A percentile compares a stretch with the other conserved stretches of the same genome.
These are phyloP conservation scores for Anagyrus pseudococci DNA, from an alignment of 2,888 invertebrate genomes.

Conservation along the genomic window DNA sequence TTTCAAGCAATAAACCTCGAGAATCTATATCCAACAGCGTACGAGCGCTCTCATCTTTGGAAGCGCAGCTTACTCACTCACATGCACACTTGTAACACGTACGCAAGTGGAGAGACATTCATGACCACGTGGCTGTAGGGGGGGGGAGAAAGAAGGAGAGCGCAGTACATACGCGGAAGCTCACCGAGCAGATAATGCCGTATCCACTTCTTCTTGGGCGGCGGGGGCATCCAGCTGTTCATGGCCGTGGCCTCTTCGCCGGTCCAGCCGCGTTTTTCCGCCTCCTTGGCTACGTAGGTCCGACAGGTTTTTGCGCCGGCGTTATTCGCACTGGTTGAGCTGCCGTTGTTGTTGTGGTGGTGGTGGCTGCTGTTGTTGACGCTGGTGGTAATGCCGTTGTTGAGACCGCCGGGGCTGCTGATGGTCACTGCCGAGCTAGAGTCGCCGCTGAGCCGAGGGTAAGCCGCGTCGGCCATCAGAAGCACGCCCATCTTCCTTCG, in stretches of 20 bases:
- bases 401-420: not conserved
- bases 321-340: not conserved
- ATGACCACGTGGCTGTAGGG: not conserved
- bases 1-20: no score
- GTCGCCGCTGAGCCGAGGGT: slow-evolving; percentile 33
- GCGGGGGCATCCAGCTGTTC: slow-evolving; percentile 61
- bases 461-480: slow-evolving; percentile 52
- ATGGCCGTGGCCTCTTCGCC: slow-evolving; percentile 41
- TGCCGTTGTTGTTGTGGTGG: not conserved
- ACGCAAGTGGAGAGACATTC: no score
- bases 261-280: slow-evolving; percentile 30
- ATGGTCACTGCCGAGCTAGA: slow-evolving; percentile 2
- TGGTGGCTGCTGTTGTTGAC: slow-evolving; percentile 41
- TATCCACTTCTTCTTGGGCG: slow-evolving; percentile 80
- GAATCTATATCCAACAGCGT: no score
- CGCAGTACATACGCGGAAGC: slow-evolving; percentile 20
- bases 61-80: no score
- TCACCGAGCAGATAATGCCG: slow-evolving; percentile 71
- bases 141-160: not conserved
- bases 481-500: slow-evolving; percentile 58
- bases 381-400: slow-evolving; percentile 34
- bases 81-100: no score
- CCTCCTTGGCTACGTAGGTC: slow-evolving; percentile 41
- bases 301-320: slow-evolving; percentile 42
- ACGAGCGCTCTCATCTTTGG: no score